Percentiles rank a stretch among this genome's conserved stretches.
Evolutionary conservation across 2,888 invertebrate species (phyloP).

Genomic region (Heliconius ethilla): DNA sequence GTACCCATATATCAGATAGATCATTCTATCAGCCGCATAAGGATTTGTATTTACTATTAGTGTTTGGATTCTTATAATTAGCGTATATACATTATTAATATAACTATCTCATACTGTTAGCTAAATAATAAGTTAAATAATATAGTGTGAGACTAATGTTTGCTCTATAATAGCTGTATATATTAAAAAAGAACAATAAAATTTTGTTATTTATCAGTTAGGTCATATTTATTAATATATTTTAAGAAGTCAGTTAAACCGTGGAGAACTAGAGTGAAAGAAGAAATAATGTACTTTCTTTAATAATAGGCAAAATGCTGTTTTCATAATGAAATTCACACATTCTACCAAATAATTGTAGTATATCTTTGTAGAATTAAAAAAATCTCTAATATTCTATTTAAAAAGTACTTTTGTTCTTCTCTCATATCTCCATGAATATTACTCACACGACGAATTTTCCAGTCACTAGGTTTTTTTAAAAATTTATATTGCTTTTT

Average conservation of each 20-base stretch:
- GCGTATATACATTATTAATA: slow-evolving; percentile 66
- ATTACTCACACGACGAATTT: slow-evolving; percentile 26
- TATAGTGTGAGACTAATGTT: slow-evolving; percentile 47
- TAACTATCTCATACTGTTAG: slow-evolving; percentile 74
- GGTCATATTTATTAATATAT: slow-evolving; percentile 29
- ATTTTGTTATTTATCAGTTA: slow-evolving; percentile 38
- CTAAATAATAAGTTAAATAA: slow-evolving; percentile 64
- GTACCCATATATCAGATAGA: slow-evolving; percentile 31
- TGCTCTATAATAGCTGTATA: slow-evolving; percentile 47
- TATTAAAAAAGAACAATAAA: slow-evolving; percentile 42
- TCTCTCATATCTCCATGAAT: background rate
- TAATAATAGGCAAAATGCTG: background rate
- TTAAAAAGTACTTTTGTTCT: background rate
- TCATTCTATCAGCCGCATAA: slow-evolving; percentile 49
- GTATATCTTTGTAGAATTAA: background rate
- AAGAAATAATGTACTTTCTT: background rate
- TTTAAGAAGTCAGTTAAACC: background rate
- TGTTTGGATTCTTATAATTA: slow-evolving; percentile 72
- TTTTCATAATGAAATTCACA: background rate
- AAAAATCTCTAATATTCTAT: background rate
- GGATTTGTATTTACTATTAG: slow-evolving; percentile 55
- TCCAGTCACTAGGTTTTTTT: slow-evolving; percentile 31
- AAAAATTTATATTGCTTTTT: slow-evolving; percentile 31
- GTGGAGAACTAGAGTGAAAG: background rate
- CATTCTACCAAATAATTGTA: background rate